Evolutionary conservation across 1,140 invertebrate genomes (phyloP).

Genomic region (Solenopsis invicta): DNA sequence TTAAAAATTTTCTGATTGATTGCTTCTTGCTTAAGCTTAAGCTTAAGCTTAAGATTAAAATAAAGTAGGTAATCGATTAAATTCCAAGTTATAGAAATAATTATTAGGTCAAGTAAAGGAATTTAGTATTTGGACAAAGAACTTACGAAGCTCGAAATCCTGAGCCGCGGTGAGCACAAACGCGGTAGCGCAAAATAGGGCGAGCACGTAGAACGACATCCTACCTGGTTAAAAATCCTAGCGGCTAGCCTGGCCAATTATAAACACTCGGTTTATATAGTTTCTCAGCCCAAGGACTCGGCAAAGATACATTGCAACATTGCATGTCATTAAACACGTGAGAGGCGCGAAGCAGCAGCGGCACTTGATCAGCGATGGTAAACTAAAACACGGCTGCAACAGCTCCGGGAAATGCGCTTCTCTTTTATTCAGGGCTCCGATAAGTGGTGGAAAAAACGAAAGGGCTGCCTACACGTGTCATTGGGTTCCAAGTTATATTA

Average conservation of each 20-base stretch:
- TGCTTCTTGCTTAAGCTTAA: background rate
- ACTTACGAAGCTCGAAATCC: conserved; percentile 82
- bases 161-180: conserved; percentile 64
- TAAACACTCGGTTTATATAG: conserved; percentile 86
- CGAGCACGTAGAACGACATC: conserved; percentile 68
- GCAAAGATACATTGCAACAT: conserved; percentile 85
- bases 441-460: background rate
- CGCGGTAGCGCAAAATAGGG: conserved; percentile 71
- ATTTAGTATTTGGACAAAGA: conserved; percentile 32
- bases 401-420: conserved; percentile 53
- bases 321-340: conserved; percentile 85
- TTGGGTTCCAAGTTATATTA: conserved; percentile 10
- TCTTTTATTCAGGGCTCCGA: conserved; percentile 35
- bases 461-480: background rate
- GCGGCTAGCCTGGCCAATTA: conserved; percentile 79
- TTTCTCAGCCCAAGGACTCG: conserved; percentile 85
- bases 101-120: background rate
- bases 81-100: background rate
- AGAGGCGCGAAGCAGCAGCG: conserved; percentile 67
- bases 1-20: background rate
- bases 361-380: background rate
- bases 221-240: conserved; percentile 76
- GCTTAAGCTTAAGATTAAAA: background rate
- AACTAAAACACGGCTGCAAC: conserved; percentile 26
- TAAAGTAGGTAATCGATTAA: background rate